Evolutionary conservation across 2,888 invertebrate genomes (phyloP), one percentile per base, ranked within the genome.

Genomic region (Linnaemya tessellans): DNA sequence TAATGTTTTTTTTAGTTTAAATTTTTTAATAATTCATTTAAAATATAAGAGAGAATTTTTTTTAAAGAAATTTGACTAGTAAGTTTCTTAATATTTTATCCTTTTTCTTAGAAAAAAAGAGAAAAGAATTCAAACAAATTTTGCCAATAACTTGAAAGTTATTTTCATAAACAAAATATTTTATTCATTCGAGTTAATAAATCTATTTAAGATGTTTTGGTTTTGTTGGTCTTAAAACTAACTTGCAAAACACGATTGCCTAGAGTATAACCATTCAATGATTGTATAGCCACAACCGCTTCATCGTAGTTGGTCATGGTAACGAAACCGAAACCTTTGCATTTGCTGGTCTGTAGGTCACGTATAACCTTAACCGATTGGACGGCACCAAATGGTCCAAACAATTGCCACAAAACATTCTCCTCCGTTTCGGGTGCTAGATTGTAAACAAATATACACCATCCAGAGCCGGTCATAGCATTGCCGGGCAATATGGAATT

Each of bases 291-390:
- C 90, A 98, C 97, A 87, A 98, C 96, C 84, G 98, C 98, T 93
- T 99, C 98, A 91, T 98, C 98, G 92, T 99, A 98, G 93, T 98
- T 98, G 92, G 98, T 98, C 98, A 99, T 99, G 88, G 98, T 98
- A 89, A 99, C 98, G 93, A 98, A 98, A 89, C 98, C 99, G 93
- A 98, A 99, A 87, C 99, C 99, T 94, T 98, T 98, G 94, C 98
- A 98, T 93, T 98, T 98, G 94, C 98, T 98, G 88, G 98, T 98
- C 91, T 97, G 96, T 90, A 97, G 95, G 94, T 98, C 98, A 91
- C 98, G 96, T 92, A 98, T 97, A 90, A 98, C 98, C 94, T 98
- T 98, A 89, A 98, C 98, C 94, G 97, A 97, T 94, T 98, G 97
- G 91, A 99, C 98, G 90, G 98, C 98, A 90, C 98, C 98, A 92